phyloP scores from a whole-genome alignment of 2,113 vertebrate genomes.

The Corythornis vintsioides region DNA sequence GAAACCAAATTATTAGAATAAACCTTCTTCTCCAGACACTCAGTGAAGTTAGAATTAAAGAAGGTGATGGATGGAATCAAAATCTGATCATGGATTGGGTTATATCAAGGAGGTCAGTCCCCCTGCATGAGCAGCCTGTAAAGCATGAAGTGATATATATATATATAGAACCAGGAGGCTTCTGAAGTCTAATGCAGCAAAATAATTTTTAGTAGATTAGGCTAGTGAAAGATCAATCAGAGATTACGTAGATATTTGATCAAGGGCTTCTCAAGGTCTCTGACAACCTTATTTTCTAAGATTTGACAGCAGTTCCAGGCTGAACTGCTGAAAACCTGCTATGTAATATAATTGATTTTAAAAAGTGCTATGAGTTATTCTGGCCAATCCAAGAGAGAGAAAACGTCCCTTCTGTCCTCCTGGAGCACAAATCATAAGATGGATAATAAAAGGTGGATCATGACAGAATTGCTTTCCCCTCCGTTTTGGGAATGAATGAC shows the following conservation, averaged over 20 bases:
- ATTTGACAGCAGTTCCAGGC: conserved; percentile 11
- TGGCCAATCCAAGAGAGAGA: conserved; percentile 26
- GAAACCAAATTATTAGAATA: neutral
- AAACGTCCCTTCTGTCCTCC: conserved; percentile 42
- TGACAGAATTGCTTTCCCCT: conserved; percentile 29
- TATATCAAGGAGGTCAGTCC: neutral
- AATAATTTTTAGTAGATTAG: neutral
- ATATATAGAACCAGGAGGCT: neutral
- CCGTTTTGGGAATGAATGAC: conserved; percentile 20
- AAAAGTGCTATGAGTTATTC: conserved; percentile 25
- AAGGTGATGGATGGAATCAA: neutral
- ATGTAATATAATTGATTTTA: conserved; percentile 49
- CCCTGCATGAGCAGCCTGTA: neutral
- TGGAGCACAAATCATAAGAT: neutral
- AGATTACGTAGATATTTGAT: neutral
- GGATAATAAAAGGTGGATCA: conserved; percentile 39
- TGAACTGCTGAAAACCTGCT: conserved; percentile 27
- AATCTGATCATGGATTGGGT: neutral
- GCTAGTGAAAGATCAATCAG: neutral
- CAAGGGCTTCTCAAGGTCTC: conserved; percentile 44
- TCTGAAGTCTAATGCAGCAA: neutral
- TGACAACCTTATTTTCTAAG: neutral
- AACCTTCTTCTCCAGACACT: neutral
- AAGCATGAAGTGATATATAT: neutral
- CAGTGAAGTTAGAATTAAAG: neutral